A percentile compares a stretch with the other conserved stretches of the same genome.
These are phyloP conservation scores for Drosophila lutescens DNA, from an alignment of 2,888 invertebrate genomes.

Conservation along the genomic window DNA sequence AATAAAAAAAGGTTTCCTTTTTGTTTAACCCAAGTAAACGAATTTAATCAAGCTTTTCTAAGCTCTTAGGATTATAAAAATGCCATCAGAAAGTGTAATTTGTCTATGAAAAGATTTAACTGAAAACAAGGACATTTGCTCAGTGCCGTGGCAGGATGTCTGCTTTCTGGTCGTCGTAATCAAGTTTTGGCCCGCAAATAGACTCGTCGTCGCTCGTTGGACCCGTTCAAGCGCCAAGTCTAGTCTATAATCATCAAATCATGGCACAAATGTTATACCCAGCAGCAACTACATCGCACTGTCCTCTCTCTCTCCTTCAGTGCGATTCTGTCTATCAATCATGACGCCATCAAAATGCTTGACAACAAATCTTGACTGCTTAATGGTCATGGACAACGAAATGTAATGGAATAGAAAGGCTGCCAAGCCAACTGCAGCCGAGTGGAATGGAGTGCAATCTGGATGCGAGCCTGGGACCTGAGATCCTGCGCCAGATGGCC, in stretches of 20 bases:
- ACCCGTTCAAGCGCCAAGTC: conserved; percentile 74
- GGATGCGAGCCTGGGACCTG: too few species aligned
- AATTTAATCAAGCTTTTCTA: too few species aligned
- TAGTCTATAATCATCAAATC: conserved; percentile 79
- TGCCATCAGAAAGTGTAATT: too few species aligned
- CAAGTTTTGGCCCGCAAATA: conserved; percentile 75
- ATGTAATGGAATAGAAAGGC: conserved; percentile 1
- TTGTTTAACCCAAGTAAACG: too few species aligned
- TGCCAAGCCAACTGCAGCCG: conserved; percentile 25
- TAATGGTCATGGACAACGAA: conserved; percentile 55
- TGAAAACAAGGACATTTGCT: background rate
- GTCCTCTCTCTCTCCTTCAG: background rate
- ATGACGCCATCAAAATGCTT: conserved; percentile 62
- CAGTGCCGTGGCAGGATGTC: conserved; percentile 27
- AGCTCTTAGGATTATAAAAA: too few species aligned
- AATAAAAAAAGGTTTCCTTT: too few species aligned
- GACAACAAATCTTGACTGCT: conserved; percentile 71
- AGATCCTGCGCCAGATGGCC: conserved; percentile 13
- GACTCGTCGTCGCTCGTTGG: conserved; percentile 59
- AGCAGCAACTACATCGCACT: conserved; percentile 29
- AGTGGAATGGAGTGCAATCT: conserved; percentile 24
- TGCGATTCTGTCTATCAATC: conserved; percentile 53
- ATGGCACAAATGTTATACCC: conserved; percentile 52
- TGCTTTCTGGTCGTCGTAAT: conserved; percentile 48
- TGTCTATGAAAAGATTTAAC: background rate